Base-by-base conservation (phyloP, 1,140 invertebrate genomes). In the Trichonephila clavata region DNA sequence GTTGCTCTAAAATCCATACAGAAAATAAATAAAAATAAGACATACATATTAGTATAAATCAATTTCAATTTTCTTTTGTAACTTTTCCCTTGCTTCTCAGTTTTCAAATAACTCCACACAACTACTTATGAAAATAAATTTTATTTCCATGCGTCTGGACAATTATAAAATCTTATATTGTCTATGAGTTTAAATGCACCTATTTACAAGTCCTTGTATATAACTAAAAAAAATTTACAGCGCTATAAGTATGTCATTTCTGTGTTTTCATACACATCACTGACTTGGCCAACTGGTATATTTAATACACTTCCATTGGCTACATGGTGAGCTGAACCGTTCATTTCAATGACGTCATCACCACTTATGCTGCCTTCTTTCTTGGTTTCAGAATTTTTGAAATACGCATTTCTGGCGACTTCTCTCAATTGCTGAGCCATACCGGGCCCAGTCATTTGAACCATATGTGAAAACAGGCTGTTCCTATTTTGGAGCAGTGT, bases 401-500 rank as follows among this genome's bases (percentile, higher is more conserved):
- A 65, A 32, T 93, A 81, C 2, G 92, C 84, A 10, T 24, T 32
- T 27, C 60, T 20, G 68, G 92, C 92, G 5, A 93, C 59, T 13
- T 93, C 92, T 43, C 59, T 32, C 24, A 93, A 68, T n/a, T 93
- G 92, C n/a, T 93, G 50, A 1, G 94, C 89, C 94, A 94, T 94
- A 27, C 63, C 77, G 7, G 18, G 32, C 7, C 93, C 94, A n/a
- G 94, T 95, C 88, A 83, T 80, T 61, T 94, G 90, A 13, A 94
- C 94, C 91, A 94, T 91, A 18, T 95, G 95, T 32, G 95, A 95
- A 77, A 97, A 96, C 81, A 95, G 80, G 21, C 96, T 96, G 21
- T 95, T 94, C 27, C 95, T 91, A 57, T 97, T 96, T 21, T 96
- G 96, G 18, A 98, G 95, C 20, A 98, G 95, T 59, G 96, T 95